Evolutionary conservation across 2,797 vertebrate species (phyloP), one percentile per base, ranked within the genome.

Genomic region (Pangasius djambal): DNA sequence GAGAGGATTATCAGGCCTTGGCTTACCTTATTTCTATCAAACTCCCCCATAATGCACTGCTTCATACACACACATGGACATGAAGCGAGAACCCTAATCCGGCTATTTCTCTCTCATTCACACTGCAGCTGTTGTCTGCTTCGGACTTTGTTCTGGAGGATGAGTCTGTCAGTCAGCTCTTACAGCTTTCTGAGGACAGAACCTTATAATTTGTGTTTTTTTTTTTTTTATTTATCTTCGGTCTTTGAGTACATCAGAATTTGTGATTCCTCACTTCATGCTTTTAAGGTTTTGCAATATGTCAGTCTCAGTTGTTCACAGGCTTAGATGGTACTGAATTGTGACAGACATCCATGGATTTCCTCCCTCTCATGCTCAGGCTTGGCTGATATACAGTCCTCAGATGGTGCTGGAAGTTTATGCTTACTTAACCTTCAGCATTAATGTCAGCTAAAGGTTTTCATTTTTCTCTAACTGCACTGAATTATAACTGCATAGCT

Each of bases 81-180:
- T 77, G 90, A 74, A 91, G 69, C 78, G 50, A 86, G 65, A 88
- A 84, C 91, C 61, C 37, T 92, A 92, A 91, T 91, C 92, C 88
- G 83, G 59, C 90, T 86, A 83, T 91, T 91, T 90, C 87, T 88
- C 86, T 89, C 84, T 55, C 44, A 18, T 72, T 82, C 65, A 40
- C 20, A 59, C 77, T 63, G 63, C 85, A 69, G 89, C 90, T 87
- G 88, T 91, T 92, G 89, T 90, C 89, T 90, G 70, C 20, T 63
- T 55, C 86, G 44, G 89, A 90, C 88, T 89, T 91, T 90, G 92
- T 92, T 92, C 91, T 85, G 13, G 50, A 86, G 89, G 88, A 92
- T 91, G 89, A 91, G 88, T 92, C 90, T 91, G 87, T 89, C 86
- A 90, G 85, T 90, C 85, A 83, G 74, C 63, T 89, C 88, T 85